phyloP scores from a whole-genome alignment of 2,888 invertebrate genomes.

The Neuroscelio doddi region DNA sequence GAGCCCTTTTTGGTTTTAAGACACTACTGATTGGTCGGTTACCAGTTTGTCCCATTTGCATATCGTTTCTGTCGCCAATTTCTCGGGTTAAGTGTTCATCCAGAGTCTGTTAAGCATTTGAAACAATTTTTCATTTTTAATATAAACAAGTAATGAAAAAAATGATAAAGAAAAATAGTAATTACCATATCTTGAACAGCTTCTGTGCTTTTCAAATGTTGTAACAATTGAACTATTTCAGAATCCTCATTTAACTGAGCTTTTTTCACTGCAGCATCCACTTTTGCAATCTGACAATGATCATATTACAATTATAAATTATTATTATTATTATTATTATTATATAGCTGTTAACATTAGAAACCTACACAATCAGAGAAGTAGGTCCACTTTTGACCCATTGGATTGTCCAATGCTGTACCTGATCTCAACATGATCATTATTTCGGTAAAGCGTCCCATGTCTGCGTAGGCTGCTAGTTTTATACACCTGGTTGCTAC shows the following conservation, averaged over 20 bases:
- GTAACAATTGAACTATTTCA: conserved; percentile 76
- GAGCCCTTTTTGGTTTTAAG: neutral
- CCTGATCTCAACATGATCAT: conserved; percentile 76
- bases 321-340: conserved; percentile 7
- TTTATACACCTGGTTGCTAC: conserved; percentile 81
- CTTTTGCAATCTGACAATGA: conserved; percentile 73
- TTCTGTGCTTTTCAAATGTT: conserved; percentile 74
- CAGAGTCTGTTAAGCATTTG: conserved; percentile 63
- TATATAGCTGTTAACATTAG: neutral
- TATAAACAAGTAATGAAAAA: too few species aligned
- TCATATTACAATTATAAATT: too few species aligned
- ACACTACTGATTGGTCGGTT: neutral
- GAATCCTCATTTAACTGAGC: conserved; percentile 74
- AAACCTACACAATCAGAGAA: conserved; percentile 75
- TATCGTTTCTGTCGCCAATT: neutral
- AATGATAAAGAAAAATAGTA: too few species aligned
- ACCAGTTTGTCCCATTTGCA: neutral
- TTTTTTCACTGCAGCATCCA: conserved; percentile 73
- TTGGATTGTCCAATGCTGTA: conserved; percentile 75
- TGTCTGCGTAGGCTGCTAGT: conserved; percentile 76
- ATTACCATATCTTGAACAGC: conserved; percentile 74
- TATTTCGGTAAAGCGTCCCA: conserved; percentile 79
- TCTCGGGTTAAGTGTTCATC: conserved; percentile 59
- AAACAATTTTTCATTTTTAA: conserved; percentile 24
- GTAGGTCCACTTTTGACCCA: conserved; percentile 75